Conservation (phyloP, 2,113 vertebrate genomes). For the Orycteropus afer region DNA sequence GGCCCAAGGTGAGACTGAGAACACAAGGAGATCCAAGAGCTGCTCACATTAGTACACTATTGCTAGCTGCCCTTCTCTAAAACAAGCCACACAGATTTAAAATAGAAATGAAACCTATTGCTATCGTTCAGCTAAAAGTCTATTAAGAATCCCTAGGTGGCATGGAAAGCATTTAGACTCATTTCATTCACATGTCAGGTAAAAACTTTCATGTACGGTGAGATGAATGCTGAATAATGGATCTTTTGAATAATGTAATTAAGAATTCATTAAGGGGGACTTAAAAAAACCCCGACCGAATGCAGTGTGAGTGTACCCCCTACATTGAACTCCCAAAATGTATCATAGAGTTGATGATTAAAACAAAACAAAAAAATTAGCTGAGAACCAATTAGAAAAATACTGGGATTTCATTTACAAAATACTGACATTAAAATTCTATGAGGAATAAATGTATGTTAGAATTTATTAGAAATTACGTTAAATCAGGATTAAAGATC, state of each 20-base stretch:
- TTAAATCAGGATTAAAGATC: slow-evolving; percentile 70
- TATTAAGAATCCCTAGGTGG: slow-evolving; percentile 89
- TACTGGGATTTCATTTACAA: slow-evolving; percentile 82
- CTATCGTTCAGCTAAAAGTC: slow-evolving; percentile 84
- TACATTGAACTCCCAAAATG: slow-evolving; percentile 79
- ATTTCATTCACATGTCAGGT: slow-evolving; percentile 90
- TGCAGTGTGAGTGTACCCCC: slow-evolving; percentile 80
- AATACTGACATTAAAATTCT: slow-evolving; percentile 83
- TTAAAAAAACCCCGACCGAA: slow-evolving; percentile 85
- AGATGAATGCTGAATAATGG: slow-evolving; percentile 90
- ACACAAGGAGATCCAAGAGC: slow-evolving; percentile 8
- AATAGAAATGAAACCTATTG: slow-evolving; percentile 81
- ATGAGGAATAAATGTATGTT: slow-evolving; percentile 74
- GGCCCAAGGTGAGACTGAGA: slow-evolving; percentile 21
- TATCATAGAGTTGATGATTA: slow-evolving; percentile 75
- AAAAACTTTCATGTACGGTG: slow-evolving; percentile 88
- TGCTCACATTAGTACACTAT: slow-evolving; percentile 51
- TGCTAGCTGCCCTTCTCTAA: slow-evolving; percentile 76
- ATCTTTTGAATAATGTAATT: slow-evolving; percentile 91
- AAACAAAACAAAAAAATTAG: slow-evolving; percentile 77
- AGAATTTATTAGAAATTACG: slow-evolving; percentile 75
- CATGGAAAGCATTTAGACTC: slow-evolving; percentile 88
- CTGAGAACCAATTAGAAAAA: slow-evolving; percentile 80
- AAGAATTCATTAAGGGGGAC: slow-evolving; percentile 88
- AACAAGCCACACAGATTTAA: slow-evolving; percentile 80